A percentile compares a stretch with the other conserved stretches of the same genome.
Evolutionary conservation across 2,113 vertebrate genomes (phyloP).

Genomic region (Saguinus imperator): DNA sequence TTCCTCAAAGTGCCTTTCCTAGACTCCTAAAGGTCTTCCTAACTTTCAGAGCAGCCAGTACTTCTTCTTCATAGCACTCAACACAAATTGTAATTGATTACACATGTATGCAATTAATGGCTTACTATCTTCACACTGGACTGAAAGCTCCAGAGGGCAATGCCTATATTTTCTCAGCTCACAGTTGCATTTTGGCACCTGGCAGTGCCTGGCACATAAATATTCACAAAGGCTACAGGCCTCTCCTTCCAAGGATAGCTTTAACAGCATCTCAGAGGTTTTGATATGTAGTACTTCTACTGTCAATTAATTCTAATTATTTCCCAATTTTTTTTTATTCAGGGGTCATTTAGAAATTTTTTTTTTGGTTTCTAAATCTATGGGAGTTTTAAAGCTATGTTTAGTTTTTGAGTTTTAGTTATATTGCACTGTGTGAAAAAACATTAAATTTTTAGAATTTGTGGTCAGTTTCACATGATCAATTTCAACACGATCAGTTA

Average conservation of each 20-base stretch:
- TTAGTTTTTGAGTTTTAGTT: not conserved
- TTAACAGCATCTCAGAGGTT: not conserved
- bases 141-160: not conserved
- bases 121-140: not conserved
- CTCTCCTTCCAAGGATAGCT: not conserved
- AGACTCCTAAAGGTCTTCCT: not conserved
- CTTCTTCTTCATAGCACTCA: not conserved
- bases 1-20: not conserved
- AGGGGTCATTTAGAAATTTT: not conserved
- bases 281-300: not conserved
- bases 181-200: not conserved
- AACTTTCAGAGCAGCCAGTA: not conserved
- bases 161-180: fast-evolving
- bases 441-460: not conserved
- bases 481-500: not conserved
- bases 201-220: not conserved
- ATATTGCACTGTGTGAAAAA: not conserved
- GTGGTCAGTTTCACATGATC: not conserved
- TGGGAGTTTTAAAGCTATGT: not conserved
- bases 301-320: not conserved
- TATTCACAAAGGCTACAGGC: not conserved
- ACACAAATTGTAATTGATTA: not conserved
- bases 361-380: not conserved
- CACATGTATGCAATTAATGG: not conserved
- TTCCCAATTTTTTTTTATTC: not conserved